A percentile compares a stretch with the other conserved stretches of the same genome.
Conservation (phyloP, 2,888 invertebrate genomes). For the Archips xylosteana region DNA sequence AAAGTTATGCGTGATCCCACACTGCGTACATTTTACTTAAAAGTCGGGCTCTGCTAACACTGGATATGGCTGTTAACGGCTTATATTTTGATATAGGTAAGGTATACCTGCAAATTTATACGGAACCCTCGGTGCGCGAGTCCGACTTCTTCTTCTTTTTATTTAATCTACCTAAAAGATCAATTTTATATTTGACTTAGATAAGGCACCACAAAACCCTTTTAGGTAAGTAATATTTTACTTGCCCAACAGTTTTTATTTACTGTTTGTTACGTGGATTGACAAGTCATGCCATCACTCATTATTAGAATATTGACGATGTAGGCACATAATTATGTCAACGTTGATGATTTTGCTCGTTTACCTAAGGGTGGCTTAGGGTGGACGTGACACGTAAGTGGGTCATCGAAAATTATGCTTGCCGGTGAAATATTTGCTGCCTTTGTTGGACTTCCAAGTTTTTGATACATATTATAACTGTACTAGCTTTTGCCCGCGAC, state of each 20-base stretch:
- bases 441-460: too few relatives aligned
- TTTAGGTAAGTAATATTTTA: slow-evolving; percentile 7
- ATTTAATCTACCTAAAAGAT: background rate
- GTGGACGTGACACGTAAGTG: background rate
- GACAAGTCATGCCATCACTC: slow-evolving; percentile 44
- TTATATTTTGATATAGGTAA: too few relatives aligned
- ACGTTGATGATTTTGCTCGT: slow-evolving; percentile 38
- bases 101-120: too few relatives aligned
- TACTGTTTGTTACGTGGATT: slow-evolving; percentile 27
- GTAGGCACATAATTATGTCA: slow-evolving; percentile 40
- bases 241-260: slow-evolving; percentile 21
- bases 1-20: too few relatives aligned
- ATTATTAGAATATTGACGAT: slow-evolving; percentile 56
- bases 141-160: too few relatives aligned
- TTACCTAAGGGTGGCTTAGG: slow-evolving; percentile 26
- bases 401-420: background rate
- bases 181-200: slow-evolving; percentile 14
- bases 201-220: slow-evolving; percentile 15
- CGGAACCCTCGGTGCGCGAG: too few relatives aligned
- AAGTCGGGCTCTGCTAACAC: too few relatives aligned
- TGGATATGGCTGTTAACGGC: too few relatives aligned
- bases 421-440: too few relatives aligned
- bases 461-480: too few relatives aligned
- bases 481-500: too few relatives aligned
- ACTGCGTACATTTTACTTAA: too few relatives aligned